Evolutionary conservation across 2,113 vertebrate species (phyloP), one percentile per base, ranked within the genome.

Genomic region (Rattus rattus): DNA sequence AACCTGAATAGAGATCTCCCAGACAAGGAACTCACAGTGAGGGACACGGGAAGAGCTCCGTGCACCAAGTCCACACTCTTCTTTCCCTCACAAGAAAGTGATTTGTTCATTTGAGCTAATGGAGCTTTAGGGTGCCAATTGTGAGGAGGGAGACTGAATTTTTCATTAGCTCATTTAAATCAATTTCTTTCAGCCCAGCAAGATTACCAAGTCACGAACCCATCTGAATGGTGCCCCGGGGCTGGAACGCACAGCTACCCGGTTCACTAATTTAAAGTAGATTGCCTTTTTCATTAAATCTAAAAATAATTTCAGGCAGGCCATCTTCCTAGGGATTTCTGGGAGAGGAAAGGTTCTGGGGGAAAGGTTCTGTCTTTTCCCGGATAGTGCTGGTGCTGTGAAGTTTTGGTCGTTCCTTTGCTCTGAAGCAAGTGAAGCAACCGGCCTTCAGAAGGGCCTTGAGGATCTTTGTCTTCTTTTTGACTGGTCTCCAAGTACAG

Each of bases 111-210:
- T 47, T 28, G 91, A 54, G 70, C 49, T 96, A 24, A 93, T 97
- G 95, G 96, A 70, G 19, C 89, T 1, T 84, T 63, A 87, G 69
- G 89, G 70, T 16, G 28, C 22, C 54, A n/a, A 43, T 97, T 95
- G 92, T 24, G 52, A 20, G 84, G 92, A 95, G 85, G 47, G n/a
- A 94, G 81, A 36, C 72, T 88, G 56, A 14, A 83, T 93, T 97
- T 97, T 97, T 98, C 97, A 86, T 91, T 95, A 96, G 85, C 54
- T 97, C 80, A 73, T 97, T 98, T 92, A 96, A 97, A 95, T 96
- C 67, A 91, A 76, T 97, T 97, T 97, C 91, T 97, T 97, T 90
- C 93, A 97, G 95, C 94, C 20, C 88, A 96, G 56, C 90, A 75
- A 91, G 91, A 93, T 47, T 88, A 43, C 22, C 83, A 5, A 85